A percentile compares a stretch with the other conserved stretches of the same genome.
These are phyloP conservation scores for Todiramphus saurophagus DNA, from an alignment of 2,113 vertebrate genomes.

Conservation along the genomic window DNA sequence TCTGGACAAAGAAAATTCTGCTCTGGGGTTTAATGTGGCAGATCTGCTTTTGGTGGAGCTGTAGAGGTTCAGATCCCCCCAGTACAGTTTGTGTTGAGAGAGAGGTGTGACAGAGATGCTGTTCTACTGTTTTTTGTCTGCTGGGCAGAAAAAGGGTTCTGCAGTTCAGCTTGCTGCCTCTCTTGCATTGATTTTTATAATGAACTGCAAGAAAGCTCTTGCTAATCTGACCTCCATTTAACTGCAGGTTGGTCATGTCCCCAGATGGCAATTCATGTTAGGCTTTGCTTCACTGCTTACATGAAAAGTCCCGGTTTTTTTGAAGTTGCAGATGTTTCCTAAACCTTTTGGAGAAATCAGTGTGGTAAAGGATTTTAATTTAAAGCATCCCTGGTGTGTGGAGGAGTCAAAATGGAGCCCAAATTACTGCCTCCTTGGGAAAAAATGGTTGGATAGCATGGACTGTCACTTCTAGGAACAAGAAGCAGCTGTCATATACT, in stretches of 20 bases:
- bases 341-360: not conserved
- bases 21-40: not conserved
- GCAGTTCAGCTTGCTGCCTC: not conserved
- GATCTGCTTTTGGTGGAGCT: constrained; percentile 10
- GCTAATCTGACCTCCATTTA: constrained; percentile 38
- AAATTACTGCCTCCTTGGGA: not conserved
- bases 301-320: constrained; percentile 6
- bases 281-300: constrained; percentile 45
- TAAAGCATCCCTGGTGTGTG: not conserved
- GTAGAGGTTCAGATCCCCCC: not conserved
- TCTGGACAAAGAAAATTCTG: not conserved
- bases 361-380: not conserved
- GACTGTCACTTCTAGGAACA: not conserved
- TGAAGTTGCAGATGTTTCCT: constrained; percentile 19
- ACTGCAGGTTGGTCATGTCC: constrained; percentile 25
- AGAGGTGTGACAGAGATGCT: not conserved
- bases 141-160: not conserved
- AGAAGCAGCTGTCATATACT: not conserved
- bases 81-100: not conserved
- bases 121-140: constrained; percentile 11
- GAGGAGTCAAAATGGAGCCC: not conserved
- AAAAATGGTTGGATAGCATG: not conserved
- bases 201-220: constrained; percentile 5
- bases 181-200: constrained; percentile 49
- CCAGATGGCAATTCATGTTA: constrained; percentile 16